Percentiles rank a stretch among this genome's conserved stretches.
Conservation (phyloP, 2,797 vertebrate genomes). For the Catharus ustulatus region DNA sequence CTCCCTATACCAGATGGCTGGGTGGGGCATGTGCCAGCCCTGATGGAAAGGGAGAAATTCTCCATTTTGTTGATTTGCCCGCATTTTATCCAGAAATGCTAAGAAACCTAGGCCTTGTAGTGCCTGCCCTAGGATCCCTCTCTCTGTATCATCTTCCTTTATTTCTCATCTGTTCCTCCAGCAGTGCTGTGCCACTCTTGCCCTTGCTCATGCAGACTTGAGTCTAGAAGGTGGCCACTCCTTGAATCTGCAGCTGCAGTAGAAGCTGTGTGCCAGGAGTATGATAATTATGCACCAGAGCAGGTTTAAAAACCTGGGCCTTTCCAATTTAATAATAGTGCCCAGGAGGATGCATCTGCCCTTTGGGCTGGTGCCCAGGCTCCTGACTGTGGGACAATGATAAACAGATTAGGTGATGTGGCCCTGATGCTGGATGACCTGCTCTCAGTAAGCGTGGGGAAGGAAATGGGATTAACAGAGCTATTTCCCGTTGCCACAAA, state of each 20-base stretch:
- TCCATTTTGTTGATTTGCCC: neutral
- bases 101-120: neutral
- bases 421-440: neutral
- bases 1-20: neutral
- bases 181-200: neutral
- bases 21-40: fast-evolving
- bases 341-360: neutral
- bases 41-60: neutral
- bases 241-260: neutral
- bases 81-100: neutral
- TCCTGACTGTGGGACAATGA: neutral
- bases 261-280: neutral
- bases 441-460: neutral
- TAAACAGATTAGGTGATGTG: neutral
- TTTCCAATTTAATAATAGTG: neutral
- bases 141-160: neutral
- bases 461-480: slow-evolving; percentile 46
- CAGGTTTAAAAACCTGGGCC: neutral
- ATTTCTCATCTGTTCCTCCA: neutral
- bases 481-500: neutral
- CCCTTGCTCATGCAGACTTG: neutral
- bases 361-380: neutral
- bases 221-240: neutral
- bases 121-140: neutral
- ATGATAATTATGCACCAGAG: fast-evolving